phyloP scores from a whole-genome alignment of 2,113 vertebrate genomes.

The Artemisiospiza belli region DNA sequence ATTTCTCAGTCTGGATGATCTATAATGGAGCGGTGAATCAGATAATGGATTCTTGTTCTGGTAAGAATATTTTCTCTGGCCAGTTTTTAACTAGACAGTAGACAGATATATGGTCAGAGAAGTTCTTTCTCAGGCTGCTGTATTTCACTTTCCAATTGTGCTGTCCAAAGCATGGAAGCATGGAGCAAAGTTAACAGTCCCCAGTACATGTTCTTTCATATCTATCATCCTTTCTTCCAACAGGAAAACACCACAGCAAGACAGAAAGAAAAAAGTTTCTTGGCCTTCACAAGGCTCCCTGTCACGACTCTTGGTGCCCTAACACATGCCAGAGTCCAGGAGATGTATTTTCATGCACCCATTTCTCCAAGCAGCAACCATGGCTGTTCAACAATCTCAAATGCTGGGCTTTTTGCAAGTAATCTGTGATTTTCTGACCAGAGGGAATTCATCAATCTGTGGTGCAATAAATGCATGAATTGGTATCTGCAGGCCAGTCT shows the following conservation, averaged over 20 bases:
- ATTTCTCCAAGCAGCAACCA: neutral
- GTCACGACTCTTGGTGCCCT: too few species aligned
- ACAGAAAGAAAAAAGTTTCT: neutral
- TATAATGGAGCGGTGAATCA: neutral
- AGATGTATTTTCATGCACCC: neutral
- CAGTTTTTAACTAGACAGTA: neutral
- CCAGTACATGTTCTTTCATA: neutral
- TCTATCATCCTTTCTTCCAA: neutral
- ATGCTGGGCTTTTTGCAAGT: neutral
- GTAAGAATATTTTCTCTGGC: neutral
- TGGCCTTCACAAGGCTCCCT: neutral
- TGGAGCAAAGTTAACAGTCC: neutral
- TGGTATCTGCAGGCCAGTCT: neutral
- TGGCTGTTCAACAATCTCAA: neutral
- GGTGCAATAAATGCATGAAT: neutral
- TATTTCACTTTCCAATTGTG: neutral
- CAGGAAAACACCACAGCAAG: neutral
- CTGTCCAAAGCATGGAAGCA: neutral
- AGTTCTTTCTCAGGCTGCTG: neutral
- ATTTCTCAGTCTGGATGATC: neutral
- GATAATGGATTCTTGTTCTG: neutral
- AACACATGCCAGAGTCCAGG: neutral
- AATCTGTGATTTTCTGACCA: neutral
- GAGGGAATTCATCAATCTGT: neutral
- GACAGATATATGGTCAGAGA: neutral